Base-by-base conservation (phyloP, 2,113 vertebrate species). In the Protobothrops flavoviridis region DNA sequence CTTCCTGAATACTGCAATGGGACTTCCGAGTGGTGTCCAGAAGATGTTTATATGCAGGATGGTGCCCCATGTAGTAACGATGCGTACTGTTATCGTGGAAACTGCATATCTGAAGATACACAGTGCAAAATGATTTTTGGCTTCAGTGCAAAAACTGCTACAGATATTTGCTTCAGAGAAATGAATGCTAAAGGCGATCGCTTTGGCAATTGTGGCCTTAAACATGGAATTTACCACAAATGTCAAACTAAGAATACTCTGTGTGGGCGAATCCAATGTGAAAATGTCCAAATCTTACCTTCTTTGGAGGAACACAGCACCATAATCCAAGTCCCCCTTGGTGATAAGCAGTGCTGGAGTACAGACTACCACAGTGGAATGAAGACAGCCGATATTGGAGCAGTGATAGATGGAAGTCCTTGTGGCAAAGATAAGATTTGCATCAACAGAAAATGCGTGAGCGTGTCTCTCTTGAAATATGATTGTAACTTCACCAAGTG, bases 71-170 rank as follows among this genome's bases (percentile, higher is more conserved):
- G 98, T 61, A 88, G 87, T 4, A 87, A 94, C 9, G 88, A 94
- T 50, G 96, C 97, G 45, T 97, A 94, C 94, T 97, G 97, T 94
- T 98, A 98, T 52, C 96, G 96, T 0, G 97, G 97, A 87, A 94
- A 93, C 69, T 98, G 98, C 91, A 97, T 96, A 93, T 95, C 97
- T 97, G 95, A 97, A 0, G 96, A 97, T 4, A 94, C 90, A 1
- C 98, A 98, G 94, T 98, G 97, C 92, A 96, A 96, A 94, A 96
- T 91, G 55, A 95, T 98, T n/a, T 98, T 98, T 8, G 98, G 97
- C 93, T 89, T 39, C 90, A 4, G 23, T 0, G 55, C 56, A 10
- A 52, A 5, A 24, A 4, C 3, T 61, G 94, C 91, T 13, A 56
- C 93, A 89, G 56, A n/a, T 29, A 24, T 1, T 50, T 96, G 92